Evolutionary conservation across 2,888 invertebrate species (phyloP).

Genomic region (Meteorus colon): DNA sequence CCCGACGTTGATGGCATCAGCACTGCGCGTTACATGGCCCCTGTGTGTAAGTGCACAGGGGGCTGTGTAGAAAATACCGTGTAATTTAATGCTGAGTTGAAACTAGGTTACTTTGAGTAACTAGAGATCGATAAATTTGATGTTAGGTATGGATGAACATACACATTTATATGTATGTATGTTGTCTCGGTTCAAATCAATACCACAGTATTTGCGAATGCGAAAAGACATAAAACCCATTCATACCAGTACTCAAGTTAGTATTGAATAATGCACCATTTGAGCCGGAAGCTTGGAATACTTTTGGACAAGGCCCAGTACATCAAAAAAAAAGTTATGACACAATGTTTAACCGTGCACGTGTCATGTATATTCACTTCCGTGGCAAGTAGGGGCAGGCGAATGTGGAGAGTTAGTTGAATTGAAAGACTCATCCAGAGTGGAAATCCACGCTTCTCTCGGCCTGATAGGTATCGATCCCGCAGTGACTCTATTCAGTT

Average conservation of each 20-base stretch:
- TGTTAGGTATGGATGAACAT: neutral
- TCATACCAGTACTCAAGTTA: neutral
- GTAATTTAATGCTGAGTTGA: neutral
- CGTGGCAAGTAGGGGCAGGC: neutral
- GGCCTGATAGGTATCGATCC: conserved; percentile 66
- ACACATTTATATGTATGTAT: neutral
- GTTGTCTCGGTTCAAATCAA: neutral
- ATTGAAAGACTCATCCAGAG: conserved; percentile 13
- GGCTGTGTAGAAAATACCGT: neutral
- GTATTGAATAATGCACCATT: neutral
- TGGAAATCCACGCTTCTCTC: conserved; percentile 53
- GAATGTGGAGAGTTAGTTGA: conserved; percentile 10
- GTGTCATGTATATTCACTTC: neutral
- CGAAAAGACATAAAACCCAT: neutral
- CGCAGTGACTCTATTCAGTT: conserved; percentile 63
- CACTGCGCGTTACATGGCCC: conserved; percentile 12
- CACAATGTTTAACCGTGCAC: neutral
- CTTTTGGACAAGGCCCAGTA: conserved; percentile 8
- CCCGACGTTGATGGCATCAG: neutral
- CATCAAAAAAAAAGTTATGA: neutral
- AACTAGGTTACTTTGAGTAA: conserved; percentile 10
- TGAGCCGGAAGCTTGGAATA: neutral
- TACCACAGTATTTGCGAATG: neutral
- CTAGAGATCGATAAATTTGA: conserved; percentile 2
- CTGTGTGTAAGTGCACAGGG: neutral